Evolutionary conservation across 2,888 invertebrate species (phyloP), one percentile per base, ranked within the genome.

Genomic region (Eristalinus aeneus): DNA sequence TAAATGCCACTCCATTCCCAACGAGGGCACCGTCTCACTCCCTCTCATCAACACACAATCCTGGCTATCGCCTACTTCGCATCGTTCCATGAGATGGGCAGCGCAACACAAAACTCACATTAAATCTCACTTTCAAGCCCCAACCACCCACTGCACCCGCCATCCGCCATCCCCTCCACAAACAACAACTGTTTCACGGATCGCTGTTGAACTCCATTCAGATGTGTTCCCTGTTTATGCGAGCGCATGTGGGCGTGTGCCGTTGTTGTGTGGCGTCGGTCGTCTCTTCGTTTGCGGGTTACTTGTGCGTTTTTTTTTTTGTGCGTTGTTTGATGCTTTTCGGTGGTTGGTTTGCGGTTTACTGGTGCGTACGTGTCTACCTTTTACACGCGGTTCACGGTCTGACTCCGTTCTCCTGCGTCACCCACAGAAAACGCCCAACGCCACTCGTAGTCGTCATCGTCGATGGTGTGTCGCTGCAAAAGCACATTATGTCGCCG

Each of bases 271-370:
- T 39, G 39, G 39, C 11, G 27, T 2, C 27, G 27, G 2, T 39
- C 39, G 31, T 61, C 46, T 32, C 60, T 32, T 6, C 23, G 23
- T 31, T 12, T 56, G 20, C 16, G 16, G 23, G 31, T 53, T 53
- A 5, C 27, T 27, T 27, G 27, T 27, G 27, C 27, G 46, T 53
- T 16, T 65, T 22, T 46, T 8, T 6, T 46, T n/a, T n/a, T n/a
- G n/a, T 46, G 34, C 11, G 68, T 63, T 32, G 39, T 73, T 58
- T 71, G 68, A 10, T 68, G 65, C 61, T 75, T 76, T 67, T 71
- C 56, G 72, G 79, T 76, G 85, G 85, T 76, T 80, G 72, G 76
- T 76, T 85, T 85, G 85, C 76, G 85, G 85, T 76, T 85, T 68
- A 85, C 72, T 80, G 80, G 85, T 85, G 85, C 85, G 85, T 85